Evolutionary conservation across 2,113 vertebrate genomes (phyloP).

Genomic region (Pteronura brasiliensis): DNA sequence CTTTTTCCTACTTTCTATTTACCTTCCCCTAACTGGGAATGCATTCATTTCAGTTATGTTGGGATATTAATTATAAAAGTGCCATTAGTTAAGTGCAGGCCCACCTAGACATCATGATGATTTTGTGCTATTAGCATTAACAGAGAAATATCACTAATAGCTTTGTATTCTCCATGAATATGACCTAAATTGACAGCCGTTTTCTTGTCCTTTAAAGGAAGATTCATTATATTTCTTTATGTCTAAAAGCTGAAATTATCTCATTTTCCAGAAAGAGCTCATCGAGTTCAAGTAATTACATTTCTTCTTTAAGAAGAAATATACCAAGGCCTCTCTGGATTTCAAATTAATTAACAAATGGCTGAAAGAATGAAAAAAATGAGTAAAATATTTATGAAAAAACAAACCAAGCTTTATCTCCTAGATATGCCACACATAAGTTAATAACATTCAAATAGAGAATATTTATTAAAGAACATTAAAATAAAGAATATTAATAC

Average conservation of each 20-base stretch:
- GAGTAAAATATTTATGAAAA: background rate
- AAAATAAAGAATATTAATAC: background rate
- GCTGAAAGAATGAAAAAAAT: background rate
- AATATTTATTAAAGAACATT: background rate
- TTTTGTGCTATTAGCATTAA: background rate
- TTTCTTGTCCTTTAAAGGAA: background rate
- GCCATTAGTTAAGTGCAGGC: background rate
- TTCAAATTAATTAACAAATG: background rate
- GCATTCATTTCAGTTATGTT: background rate
- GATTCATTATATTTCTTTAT: background rate
- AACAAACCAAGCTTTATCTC: background rate
- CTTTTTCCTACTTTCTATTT: background rate
- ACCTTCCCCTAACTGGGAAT: background rate
- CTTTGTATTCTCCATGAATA: background rate
- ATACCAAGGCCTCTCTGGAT: background rate
- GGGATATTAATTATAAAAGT: background rate
- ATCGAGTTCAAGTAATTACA: background rate
- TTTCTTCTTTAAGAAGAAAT: constrained; percentile 2
- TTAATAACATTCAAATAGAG: background rate
- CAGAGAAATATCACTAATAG: background rate
- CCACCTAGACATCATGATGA: background rate
- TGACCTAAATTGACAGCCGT: background rate
- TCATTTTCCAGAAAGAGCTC: background rate
- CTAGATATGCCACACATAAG: background rate
- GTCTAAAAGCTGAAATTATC: background rate